Evolutionary conservation across 2,888 invertebrate species (phyloP).

Genomic region (Dasysyrphus tricinctus): DNA sequence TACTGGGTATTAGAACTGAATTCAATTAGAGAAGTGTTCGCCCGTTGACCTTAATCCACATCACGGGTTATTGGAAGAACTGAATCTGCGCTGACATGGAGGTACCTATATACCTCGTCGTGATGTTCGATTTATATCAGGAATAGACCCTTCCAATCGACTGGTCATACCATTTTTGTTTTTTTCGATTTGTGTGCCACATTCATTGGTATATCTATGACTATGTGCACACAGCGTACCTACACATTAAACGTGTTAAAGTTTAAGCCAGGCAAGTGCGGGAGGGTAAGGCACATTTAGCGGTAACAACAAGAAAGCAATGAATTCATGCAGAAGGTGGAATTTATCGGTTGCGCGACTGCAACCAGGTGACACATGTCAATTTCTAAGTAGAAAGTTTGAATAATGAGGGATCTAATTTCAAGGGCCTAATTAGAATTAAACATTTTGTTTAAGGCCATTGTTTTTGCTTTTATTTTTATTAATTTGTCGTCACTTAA

Average conservation of each 20-base stretch:
- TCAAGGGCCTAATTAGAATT: slow-evolving; percentile 65
- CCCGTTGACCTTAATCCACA: slow-evolving; percentile 75
- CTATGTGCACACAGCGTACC: slow-evolving; percentile 32
- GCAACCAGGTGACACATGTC: slow-evolving; percentile 70
- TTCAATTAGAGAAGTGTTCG: slow-evolving; percentile 75
- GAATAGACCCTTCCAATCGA: slow-evolving; percentile 68
- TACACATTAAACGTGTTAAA: slow-evolving; percentile 41
- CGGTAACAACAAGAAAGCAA: slow-evolving; percentile 13
- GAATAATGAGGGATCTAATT: slow-evolving; percentile 72
- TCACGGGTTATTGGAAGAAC: slow-evolving; percentile 27
- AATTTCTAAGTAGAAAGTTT: slow-evolving; percentile 74
- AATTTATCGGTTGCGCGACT: slow-evolving; percentile 49
- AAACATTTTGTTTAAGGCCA: not conserved
- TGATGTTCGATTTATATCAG: slow-evolving; percentile 75
- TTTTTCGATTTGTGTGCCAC: slow-evolving; percentile 42
- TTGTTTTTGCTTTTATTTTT: slow-evolving; percentile 8
- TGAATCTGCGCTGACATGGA: slow-evolving; percentile 35
- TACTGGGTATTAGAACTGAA: slow-evolving; percentile 31
- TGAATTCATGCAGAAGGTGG: slow-evolving; percentile 51
- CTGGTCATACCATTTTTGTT: slow-evolving; percentile 46
- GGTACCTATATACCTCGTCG: slow-evolving; percentile 47
- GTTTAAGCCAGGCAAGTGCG: not conserved
- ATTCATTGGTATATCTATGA: slow-evolving; percentile 23
- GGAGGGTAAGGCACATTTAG: not conserved
- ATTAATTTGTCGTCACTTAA: not conserved